Percentiles rank a stretch among this genome's conserved stretches.
These are phyloP conservation scores for Sorex araneus DNA, from an alignment of 2,113 vertebrate genomes.

Conservation along the genomic window DNA sequence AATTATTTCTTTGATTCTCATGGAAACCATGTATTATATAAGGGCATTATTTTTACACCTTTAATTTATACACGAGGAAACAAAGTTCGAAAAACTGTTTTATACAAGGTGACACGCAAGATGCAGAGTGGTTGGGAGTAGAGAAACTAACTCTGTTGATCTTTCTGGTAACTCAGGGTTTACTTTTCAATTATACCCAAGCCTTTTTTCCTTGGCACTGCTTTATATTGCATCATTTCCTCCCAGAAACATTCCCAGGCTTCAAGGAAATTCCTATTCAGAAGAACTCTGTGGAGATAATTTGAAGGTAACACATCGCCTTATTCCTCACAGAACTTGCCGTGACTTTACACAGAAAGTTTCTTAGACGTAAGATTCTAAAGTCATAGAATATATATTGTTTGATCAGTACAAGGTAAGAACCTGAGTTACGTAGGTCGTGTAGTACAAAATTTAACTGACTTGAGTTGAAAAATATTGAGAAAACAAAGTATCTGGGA, in stretches of 20 bases:
- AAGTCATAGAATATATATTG: background rate
- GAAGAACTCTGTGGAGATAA: background rate
- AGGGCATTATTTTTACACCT: conserved; percentile 46
- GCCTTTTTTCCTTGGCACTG: no score
- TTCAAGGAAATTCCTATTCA: conserved; percentile 4
- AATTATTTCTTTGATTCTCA: conserved; percentile 56
- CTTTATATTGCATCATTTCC: background rate
- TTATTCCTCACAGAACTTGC: background rate
- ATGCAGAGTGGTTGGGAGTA: background rate
- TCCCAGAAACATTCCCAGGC: background rate
- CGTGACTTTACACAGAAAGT: conserved; percentile 8
- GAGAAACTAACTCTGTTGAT: background rate
- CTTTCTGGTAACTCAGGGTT: background rate
- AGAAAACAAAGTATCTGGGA: background rate
- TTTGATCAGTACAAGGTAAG: background rate
- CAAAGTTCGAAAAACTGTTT: conserved; percentile 32
- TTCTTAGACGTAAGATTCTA: conserved; percentile 8
- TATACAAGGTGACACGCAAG: background rate
- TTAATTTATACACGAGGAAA: conserved; percentile 54
- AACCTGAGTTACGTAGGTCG: background rate
- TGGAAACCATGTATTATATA: conserved; percentile 3
- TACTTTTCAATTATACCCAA: background rate
- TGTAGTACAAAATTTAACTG: background rate
- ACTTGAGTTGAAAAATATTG: background rate
- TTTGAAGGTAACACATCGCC: conserved; percentile 9